phyloP scores from a whole-genome alignment of 2,888 invertebrate genomes.

The Plebejus argus region DNA sequence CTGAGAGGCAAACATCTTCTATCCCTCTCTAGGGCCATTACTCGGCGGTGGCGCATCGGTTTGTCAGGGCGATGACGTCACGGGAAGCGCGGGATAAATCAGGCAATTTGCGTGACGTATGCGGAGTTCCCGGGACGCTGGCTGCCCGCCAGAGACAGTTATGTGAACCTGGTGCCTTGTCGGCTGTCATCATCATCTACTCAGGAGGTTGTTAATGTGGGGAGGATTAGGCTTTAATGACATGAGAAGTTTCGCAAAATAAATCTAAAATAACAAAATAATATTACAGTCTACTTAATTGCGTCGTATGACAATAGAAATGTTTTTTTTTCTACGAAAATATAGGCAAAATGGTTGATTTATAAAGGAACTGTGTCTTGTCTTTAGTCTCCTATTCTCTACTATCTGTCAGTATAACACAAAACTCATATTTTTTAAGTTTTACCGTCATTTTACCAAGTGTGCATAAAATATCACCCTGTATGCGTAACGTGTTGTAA shows the following conservation, averaged over 20 bases:
- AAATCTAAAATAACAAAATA: no score
- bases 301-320: no score
- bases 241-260: no score
- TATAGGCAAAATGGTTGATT: no score
- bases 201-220: background rate
- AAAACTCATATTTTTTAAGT: no score
- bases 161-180: conserved; percentile 10
- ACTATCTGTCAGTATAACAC: no score
- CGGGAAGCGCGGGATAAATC: conserved; percentile 10
- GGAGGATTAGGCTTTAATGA: background rate
- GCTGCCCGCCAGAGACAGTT: conserved; percentile 32
- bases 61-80: conserved; percentile 19
- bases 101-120: conserved; percentile 2
- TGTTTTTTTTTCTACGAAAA: no score
- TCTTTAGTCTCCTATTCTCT: no score
- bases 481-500: background rate
- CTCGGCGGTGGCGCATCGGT: conserved; percentile 7
- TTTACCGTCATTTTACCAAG: background rate
- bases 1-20: background rate
- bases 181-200: background rate
- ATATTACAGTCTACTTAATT: no score
- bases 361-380: no score
- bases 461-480: background rate
- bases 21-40: background rate
- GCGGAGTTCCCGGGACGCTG: conserved; percentile 30